Evolutionary conservation across 2,797 vertebrate genomes (phyloP).

Genomic region (Poliocrania exsul): DNA sequence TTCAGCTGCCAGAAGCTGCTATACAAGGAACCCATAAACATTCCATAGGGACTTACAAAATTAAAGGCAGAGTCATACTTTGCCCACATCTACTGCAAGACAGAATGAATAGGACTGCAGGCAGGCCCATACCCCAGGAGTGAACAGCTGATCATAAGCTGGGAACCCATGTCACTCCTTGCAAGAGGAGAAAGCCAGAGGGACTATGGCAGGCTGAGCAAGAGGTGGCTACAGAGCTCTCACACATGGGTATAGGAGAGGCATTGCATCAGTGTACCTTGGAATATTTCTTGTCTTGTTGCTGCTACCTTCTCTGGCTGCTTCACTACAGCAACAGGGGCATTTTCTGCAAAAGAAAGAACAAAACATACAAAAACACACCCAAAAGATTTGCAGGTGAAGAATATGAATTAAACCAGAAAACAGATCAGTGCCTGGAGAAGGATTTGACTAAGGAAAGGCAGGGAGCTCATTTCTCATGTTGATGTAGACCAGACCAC

Average conservation of each 20-base stretch:
- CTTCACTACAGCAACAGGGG: constrained; percentile 66
- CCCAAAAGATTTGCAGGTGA: background rate
- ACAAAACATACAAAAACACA: background rate
- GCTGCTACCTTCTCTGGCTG: constrained; percentile 84
- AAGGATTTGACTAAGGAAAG: background rate
- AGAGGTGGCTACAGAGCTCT: background rate
- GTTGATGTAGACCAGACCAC: background rate
- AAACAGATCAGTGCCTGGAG: background rate
- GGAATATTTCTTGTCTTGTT: constrained; percentile 84
- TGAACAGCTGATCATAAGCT: background rate
- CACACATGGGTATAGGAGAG: background rate
- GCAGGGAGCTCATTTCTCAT: background rate
- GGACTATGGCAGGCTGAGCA: background rate
- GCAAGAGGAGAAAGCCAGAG: background rate
- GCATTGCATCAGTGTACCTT: constrained; percentile 68
- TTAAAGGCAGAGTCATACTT: background rate
- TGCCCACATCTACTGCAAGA: background rate
- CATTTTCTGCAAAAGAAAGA: constrained; percentile 65
- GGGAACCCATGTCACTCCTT: background rate
- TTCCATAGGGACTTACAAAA: background rate
- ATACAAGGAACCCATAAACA: background rate
- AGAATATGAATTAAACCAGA: background rate
- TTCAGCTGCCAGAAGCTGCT: background rate
- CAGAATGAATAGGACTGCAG: background rate
- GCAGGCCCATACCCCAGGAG: background rate